Evolutionary conservation across 2,113 vertebrate species (phyloP), one percentile per base, ranked within the genome.

Genomic region (Petroica traversi): DNA sequence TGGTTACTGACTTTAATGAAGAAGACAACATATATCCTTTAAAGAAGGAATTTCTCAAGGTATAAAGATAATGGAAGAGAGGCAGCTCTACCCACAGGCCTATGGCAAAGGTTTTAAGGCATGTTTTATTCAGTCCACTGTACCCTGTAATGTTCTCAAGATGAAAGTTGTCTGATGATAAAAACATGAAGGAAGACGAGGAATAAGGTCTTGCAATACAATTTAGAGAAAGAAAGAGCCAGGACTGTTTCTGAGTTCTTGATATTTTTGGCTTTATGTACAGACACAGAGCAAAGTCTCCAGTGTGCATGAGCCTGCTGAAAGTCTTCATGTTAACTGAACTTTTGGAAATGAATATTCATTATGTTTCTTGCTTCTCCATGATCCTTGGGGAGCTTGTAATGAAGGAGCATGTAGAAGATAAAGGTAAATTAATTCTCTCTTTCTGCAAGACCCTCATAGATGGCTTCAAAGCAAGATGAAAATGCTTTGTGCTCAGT

Each of bases 401-500:
- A 89, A 93, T 75, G 52, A 80, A 59, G 54, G 7, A 84, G 6
- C 24, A 66, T 4, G 18, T 40, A 66, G n/a, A 34, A 91, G 48
- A 93, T 29, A 92, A 88, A 89, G 69, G 79, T 75, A 80, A 73
- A 43, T 95, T 94, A 84, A 83, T 64, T 72, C 68, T 66, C 14
- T 64, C 84, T 33, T 69, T 43, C 84, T 81, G 38, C 25, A 89
- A 92, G 73, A 57, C 26, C 15, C 36, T 69, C 48, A 63, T 61
- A 55, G 84, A 72, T 16, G 26, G 33, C 76, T 95, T 95, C 76
- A 96, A 95, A 93, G 69, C 17, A 64, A 68, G 74, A 81, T n/a
- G n/a, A 66, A 96, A 92, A 88, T 46, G 18, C 71, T 93, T 94
- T 95, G 59, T 95, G 62, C 58, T 93, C 46, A 79, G 67, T 33